A percentile compares a stretch with the other conserved stretches of the same genome.
Conservation (phyloP, 2,888 invertebrate genomes). For the Charanyca ferruginea region DNA sequence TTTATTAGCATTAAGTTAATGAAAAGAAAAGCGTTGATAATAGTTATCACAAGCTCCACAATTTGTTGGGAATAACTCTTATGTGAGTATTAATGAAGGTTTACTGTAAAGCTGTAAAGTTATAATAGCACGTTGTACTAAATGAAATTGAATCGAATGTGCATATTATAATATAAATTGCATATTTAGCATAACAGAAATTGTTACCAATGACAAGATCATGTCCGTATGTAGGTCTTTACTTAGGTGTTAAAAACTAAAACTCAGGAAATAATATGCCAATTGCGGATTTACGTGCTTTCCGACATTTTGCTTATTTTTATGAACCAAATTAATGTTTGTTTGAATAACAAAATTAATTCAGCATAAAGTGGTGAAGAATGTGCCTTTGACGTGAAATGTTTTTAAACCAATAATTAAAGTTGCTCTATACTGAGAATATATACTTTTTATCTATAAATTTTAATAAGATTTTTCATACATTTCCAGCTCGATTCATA, state of each 20-base stretch:
- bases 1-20: no score
- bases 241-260: slow-evolving; percentile 3
- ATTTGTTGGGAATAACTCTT: no score
- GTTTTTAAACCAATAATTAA: background rate
- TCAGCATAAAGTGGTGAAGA: slow-evolving; percentile 15
- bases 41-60: no score
- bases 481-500: no score
- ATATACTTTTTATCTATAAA: no score
- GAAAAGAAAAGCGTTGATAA: no score
- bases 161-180: no score
- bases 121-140: no score
- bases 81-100: no score
- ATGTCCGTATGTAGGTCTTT: slow-evolving; percentile 6
- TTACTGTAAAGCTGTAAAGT: no score
- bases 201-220: slow-evolving; percentile 10
- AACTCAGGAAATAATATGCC: slow-evolving; percentile 2
- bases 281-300: slow-evolving; percentile 20
- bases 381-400: background rate
- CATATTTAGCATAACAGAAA: background rate
- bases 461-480: no score
- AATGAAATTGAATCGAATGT: no score
- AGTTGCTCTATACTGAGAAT: background rate
- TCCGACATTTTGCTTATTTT: slow-evolving; percentile 22
- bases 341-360: background rate
- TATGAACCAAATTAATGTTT: slow-evolving; percentile 12